Evolutionary conservation across 2,888 invertebrate genomes (phyloP).

Genomic region (Frankliniella fusca): DNA sequence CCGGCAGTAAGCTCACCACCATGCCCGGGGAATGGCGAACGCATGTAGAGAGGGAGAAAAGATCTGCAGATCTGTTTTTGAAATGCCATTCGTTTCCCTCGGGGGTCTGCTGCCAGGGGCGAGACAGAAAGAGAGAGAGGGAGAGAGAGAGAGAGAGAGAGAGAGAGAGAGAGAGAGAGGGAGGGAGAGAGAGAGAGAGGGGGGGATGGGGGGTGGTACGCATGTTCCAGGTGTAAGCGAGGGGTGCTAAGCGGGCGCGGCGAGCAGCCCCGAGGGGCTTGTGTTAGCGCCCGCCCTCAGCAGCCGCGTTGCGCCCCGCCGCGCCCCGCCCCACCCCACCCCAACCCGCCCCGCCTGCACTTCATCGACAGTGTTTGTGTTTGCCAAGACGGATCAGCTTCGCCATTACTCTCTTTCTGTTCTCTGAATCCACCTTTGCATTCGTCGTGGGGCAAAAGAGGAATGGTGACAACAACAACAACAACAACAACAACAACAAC

Average conservation of each 20-base stretch:
- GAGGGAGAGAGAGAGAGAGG: neutral
- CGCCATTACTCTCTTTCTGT: no score
- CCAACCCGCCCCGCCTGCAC: neutral
- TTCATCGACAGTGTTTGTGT: slow-evolving; percentile 12
- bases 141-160: no score
- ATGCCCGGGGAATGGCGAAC: neutral
- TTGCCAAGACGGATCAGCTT: neutral
- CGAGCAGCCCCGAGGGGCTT: neutral
- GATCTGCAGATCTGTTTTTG: slow-evolving; percentile 24
- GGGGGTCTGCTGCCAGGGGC: neutral
- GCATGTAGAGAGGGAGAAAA: slow-evolving; percentile 5
- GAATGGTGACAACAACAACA: neutral
- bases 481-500: neutral
- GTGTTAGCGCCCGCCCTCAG: neutral
- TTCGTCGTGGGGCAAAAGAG: no score
- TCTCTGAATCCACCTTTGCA: no score
- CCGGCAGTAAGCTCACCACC: neutral
- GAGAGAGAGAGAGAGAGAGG: no score
- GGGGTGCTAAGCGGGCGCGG: slow-evolving; percentile 3
- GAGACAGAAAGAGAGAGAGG: no score
- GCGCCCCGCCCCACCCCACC: neutral
- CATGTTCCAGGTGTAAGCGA: slow-evolving; percentile 7
- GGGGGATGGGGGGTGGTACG: neutral
- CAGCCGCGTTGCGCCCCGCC: no score
- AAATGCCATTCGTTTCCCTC: slow-evolving; percentile 14